Evolutionary conservation across 2,797 vertebrate species (phyloP).

Genomic region (Sciurus vulgaris): DNA sequence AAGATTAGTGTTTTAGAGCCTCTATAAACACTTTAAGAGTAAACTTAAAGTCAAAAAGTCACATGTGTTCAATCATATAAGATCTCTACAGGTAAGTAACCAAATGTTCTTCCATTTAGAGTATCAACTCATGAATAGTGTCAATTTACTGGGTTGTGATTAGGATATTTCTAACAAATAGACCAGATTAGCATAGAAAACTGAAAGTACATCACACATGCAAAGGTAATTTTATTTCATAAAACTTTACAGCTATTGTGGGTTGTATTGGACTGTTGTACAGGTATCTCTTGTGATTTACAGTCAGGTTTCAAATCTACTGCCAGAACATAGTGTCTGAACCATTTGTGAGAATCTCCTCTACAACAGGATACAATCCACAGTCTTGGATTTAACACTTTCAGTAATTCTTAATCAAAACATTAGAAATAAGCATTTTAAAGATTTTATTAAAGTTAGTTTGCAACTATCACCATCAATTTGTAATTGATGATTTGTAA

Average conservation of each 20-base stretch:
- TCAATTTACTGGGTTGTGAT: not conserved
- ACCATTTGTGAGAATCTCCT: not conserved
- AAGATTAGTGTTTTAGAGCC: constrained; percentile 19
- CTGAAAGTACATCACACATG: not conserved
- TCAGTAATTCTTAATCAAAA: constrained; percentile 18
- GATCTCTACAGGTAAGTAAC: not conserved
- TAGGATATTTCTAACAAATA: not conserved
- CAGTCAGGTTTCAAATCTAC: not conserved
- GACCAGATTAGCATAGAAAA: not conserved
- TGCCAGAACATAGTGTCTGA: not conserved
- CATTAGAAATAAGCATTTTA: not conserved
- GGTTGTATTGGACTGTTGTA: not conserved
- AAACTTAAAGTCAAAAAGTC: not conserved
- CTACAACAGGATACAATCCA: not conserved
- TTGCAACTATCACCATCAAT: not conserved
- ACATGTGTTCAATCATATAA: not conserved
- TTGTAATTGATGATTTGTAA: too few species aligned
- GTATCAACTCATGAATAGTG: not conserved
- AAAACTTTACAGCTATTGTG: not conserved
- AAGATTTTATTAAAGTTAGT: not conserved
- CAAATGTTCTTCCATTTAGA: not conserved
- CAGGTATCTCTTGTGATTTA: not conserved
- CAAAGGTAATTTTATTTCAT: not conserved
- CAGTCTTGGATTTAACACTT: not conserved
- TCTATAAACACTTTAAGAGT: not conserved